Base-by-base conservation (phyloP, 2,113 vertebrate genomes). In the Semicossyphus pulcher region DNA sequence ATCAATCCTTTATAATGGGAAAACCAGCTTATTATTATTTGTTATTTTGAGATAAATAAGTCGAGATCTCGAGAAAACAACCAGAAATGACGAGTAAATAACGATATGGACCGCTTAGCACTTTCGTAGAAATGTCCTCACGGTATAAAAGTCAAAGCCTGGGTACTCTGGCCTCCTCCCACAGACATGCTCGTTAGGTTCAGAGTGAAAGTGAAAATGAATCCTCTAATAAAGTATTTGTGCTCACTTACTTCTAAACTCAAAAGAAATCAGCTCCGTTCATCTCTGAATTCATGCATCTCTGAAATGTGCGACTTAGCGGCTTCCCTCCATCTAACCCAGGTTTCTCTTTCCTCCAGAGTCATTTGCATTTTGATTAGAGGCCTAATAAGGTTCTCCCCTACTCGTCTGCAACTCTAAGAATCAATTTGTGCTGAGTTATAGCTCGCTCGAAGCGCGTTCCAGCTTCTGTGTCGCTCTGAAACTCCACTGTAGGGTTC, bases 401-500 rank as follows among this genome's bases (percentile, higher is more conserved):
- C 4, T 54, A n/a, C 65, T 45, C 14, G 16, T 10, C 18, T 23
- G 49, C 49, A 25, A 52, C 68, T 52, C 79, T 60, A 52, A 65
- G 45, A 68, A 62, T 52, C 59, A 7, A 41, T 75, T 77, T 73
- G 28, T 39, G 28, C 29, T 45, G 47, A 77, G 53, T 68, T 81
- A 75, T 23, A 59, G 25, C 34, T 26, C 2, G 10, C 41, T 45
- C 23, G 73, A 29, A 58, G 39, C 52, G 41, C 34, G 69, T 75
- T 45, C 15, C n/a, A 10, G 59, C 57, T 60, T 72, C 26, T 10
- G 3, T 62, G 69, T 53, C 51, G 28, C n/a, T 61, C 10, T 65
- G 45, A 77, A 74, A 72, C 32, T 72, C 53, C 26, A 41, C 76
- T 56, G 58, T 74, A 83, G 80, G 42, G 60, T 70, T 52, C 66